Evolutionary conservation across 2,888 invertebrate species (phyloP).

Genomic region (Orchestes rusci): DNA sequence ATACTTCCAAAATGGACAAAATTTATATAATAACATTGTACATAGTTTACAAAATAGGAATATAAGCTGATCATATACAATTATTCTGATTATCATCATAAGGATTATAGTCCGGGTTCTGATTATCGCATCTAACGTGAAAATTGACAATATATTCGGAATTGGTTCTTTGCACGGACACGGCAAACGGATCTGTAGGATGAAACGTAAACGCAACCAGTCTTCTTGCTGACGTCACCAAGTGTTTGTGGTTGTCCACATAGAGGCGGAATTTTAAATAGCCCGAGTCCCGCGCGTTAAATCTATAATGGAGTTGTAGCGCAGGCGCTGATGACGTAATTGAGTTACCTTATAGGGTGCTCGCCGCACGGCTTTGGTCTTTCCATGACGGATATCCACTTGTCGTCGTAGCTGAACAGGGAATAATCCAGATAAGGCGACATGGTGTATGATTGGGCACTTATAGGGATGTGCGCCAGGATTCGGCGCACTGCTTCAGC

Average conservation of each 20-base stretch:
- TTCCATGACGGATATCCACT: slow-evolving; percentile 93
- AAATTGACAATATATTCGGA: slow-evolving; percentile 93
- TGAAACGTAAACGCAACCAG: slow-evolving; percentile 94
- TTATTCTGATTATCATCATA: slow-evolving; percentile 15
- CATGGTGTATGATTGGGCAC: slow-evolving; percentile 87
- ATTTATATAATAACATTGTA: neutral
- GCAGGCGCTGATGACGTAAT: neutral
- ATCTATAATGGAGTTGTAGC: slow-evolving; percentile 56
- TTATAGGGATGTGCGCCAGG: slow-evolving; percentile 86
- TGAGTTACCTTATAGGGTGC: slow-evolving; percentile 74
- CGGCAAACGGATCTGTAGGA: slow-evolving; percentile 92
- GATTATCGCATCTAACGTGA: slow-evolving; percentile 60
- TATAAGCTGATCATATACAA: slow-evolving; percentile 6
- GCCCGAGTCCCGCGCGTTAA: slow-evolving; percentile 77
- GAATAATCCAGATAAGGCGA: slow-evolving; percentile 90
- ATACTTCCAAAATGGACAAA: neutral
- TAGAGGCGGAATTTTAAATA: slow-evolving; percentile 66
- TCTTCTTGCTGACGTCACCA: slow-evolving; percentile 62
- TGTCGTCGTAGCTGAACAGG: slow-evolving; percentile 91
- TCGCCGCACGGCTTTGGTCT: slow-evolving; percentile 89
- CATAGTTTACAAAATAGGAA: neutral
- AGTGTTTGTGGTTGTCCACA: slow-evolving; percentile 59
- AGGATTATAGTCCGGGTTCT: slow-evolving; percentile 15
- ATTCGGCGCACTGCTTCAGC: slow-evolving; percentile 85
- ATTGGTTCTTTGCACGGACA: slow-evolving; percentile 89